Evolutionary conservation across 2,113 vertebrate genomes (phyloP).

Genomic region (Microtus oregoni): DNA sequence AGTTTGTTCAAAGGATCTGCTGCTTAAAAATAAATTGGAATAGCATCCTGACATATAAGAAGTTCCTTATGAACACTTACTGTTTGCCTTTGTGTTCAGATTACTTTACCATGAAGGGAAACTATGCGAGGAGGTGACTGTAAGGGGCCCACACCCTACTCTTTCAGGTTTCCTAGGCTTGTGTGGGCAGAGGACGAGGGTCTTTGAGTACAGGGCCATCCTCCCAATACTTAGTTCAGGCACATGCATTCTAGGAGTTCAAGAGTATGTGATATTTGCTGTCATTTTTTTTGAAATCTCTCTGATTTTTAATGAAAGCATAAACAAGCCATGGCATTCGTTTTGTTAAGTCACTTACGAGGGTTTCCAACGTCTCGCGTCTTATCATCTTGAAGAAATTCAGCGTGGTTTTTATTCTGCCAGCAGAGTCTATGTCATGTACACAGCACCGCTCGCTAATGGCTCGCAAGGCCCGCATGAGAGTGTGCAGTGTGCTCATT

Average conservation of each 20-base stretch:
- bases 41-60: neutral
- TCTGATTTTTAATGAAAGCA: neutral
- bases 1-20: conserved; percentile 6
- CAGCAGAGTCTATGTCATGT: conserved; percentile 64
- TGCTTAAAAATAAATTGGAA: conserved; percentile 1
- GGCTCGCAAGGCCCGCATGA: conserved; percentile 68
- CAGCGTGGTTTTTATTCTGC: conserved; percentile 77
- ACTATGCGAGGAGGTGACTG: neutral
- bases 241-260: neutral
- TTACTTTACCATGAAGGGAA: neutral
- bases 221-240: neutral
- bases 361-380: conserved; percentile 76
- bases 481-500: conserved; percentile 74
- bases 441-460: conserved; percentile 62
- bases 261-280: neutral
- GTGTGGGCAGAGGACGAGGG: neutral
- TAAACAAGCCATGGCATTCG: conserved; percentile 55
- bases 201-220: neutral
- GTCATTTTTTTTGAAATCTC: conserved; percentile 3
- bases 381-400: conserved; percentile 61
- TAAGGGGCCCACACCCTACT: neutral
- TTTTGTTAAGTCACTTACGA: conserved; percentile 73
- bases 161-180: neutral
- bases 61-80: neutral
- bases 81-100: neutral